Evolutionary conservation across 2,113 vertebrate genomes (phyloP).

Genomic region (Heterocephalus glaber): DNA sequence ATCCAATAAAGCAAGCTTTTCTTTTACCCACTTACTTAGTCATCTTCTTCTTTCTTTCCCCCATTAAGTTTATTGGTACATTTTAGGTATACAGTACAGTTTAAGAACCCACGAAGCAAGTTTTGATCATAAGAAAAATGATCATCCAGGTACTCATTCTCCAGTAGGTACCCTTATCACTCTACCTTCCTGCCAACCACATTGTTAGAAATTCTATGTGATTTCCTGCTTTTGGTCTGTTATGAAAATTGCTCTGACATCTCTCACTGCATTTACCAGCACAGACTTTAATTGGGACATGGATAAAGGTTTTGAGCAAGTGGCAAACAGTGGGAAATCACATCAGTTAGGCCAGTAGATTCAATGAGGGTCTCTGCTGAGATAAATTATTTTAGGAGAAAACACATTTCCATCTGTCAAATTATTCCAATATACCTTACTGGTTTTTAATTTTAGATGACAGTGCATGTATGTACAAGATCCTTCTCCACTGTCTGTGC

Average conservation of each 20-base stretch:
- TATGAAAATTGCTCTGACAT: constrained; percentile 40
- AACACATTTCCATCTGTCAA: background rate
- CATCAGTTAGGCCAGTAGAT: background rate
- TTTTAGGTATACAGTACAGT: too few relatives aligned
- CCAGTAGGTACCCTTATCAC: background rate
- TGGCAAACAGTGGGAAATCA: constrained; percentile 34
- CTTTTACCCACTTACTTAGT: too few relatives aligned
- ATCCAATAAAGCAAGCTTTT: background rate
- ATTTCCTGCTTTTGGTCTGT: constrained; percentile 41
- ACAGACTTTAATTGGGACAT: constrained; percentile 57
- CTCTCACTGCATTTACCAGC: constrained; percentile 40
- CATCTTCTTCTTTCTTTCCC: too few relatives aligned
- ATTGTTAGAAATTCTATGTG: constrained; percentile 16
- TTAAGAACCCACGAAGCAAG: too few relatives aligned
- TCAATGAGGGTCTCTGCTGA: constrained; percentile 19
- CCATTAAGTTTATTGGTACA: too few relatives aligned
- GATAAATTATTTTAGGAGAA: constrained; percentile 31
- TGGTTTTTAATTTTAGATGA: constrained; percentile 18
- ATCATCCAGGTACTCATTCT: background rate
- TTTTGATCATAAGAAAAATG: background rate
- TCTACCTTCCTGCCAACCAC: background rate
- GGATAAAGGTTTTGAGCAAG: constrained; percentile 41
- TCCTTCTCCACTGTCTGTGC: background rate
- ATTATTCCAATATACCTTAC: background rate
- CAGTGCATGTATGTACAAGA: background rate